phyloP scores from a whole-genome alignment of 2,888 invertebrate genomes.

The Gari tellinella region DNA sequence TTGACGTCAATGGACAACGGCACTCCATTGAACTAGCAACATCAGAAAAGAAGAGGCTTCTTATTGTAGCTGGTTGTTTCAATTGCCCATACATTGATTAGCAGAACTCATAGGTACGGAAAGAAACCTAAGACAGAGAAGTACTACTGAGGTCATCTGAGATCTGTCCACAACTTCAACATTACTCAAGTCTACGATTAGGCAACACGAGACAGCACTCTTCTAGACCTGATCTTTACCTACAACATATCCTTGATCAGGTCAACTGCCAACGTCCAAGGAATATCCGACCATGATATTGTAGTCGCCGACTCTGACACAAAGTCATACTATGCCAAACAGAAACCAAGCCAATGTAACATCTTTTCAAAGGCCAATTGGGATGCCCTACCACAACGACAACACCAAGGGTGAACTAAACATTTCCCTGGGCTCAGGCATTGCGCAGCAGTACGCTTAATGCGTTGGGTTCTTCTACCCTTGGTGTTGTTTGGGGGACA shows the following conservation, averaged over 20 bases:
- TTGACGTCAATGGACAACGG: too few species aligned
- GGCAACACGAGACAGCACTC: constrained; percentile 26
- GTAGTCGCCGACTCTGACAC: constrained; percentile 39
- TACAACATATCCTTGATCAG: constrained; percentile 36
- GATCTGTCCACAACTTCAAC: constrained; percentile 19
- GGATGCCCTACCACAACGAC: constrained; percentile 17
- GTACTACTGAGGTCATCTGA: constrained; percentile 37
- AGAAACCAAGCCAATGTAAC: constrained; percentile 23
- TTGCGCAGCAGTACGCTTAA: too few species aligned
- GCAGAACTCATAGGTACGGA: too few species aligned
- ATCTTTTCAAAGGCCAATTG: constrained; percentile 37
- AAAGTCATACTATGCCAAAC: constrained; percentile 23
- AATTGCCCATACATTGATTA: too few species aligned
- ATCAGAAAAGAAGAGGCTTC: too few species aligned
- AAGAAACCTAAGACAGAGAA: too few species aligned
- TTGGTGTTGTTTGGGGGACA: too few species aligned
- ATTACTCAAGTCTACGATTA: constrained; percentile 34
- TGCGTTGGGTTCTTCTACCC: too few species aligned
- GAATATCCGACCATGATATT: constrained; percentile 42
- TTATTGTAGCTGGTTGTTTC: too few species aligned
- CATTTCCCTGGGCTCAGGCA: too few species aligned
- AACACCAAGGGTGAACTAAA: too few species aligned
- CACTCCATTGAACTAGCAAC: too few species aligned
- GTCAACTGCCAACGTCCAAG: constrained; percentile 16
- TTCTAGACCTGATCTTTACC: constrained; percentile 43